Base-by-base conservation (phyloP, 2,888 invertebrate genomes). In the Doris montereyensis region DNA sequence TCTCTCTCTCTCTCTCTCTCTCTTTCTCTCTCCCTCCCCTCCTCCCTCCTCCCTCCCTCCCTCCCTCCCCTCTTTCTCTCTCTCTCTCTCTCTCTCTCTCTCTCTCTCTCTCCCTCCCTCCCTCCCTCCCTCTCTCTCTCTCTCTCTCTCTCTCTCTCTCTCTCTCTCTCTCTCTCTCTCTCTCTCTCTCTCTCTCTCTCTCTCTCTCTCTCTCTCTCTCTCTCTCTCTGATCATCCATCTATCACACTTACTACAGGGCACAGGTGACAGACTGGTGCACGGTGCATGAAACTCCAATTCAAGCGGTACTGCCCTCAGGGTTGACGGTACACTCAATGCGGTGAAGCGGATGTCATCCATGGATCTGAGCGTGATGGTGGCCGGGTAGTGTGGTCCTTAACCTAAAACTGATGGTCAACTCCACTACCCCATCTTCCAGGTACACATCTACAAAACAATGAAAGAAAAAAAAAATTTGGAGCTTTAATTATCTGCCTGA, bases 291-390 rank as follows among this genome's bases (percentile, higher is more conserved):
- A n/a, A n/a, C n/a, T n/a, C n/a, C n/a, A n/a, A n/a, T n/a, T n/a
- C n/a, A n/a, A n/a, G 91, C 88, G 13, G 86, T 86, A 80, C 86
- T 88, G 76, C 89, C 89, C 75, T 88, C 87, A 73, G 91, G 88
- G 68, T 85, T 86, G 26, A 91, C 91, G 0, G 88, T 90, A 82
- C 90, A 91, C 82, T 90, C 91, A 34, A 92, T 86, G 77, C 85
- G 85, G 81, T 88, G 89, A 5, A 86, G 2, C 91, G 85, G 5
- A 90, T 86, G 84, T 92, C 91, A 77, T 91, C 90, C 26, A 80
- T 79, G 10, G 87, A 86, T 34, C 84, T 82, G 65, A 91, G 84
- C 1, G 86, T 83, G 3, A 91, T 84, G 79, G 86, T 82, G 78
- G 89, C 87, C 10, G 88, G 86, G 80, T 90, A 91, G 81, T 88